A percentile compares a stretch with the other conserved stretches of the same genome.
These are phyloP conservation scores for Theocolax elegans DNA, from an alignment of 1,140 invertebrate genomes.

Conservation along the genomic window DNA sequence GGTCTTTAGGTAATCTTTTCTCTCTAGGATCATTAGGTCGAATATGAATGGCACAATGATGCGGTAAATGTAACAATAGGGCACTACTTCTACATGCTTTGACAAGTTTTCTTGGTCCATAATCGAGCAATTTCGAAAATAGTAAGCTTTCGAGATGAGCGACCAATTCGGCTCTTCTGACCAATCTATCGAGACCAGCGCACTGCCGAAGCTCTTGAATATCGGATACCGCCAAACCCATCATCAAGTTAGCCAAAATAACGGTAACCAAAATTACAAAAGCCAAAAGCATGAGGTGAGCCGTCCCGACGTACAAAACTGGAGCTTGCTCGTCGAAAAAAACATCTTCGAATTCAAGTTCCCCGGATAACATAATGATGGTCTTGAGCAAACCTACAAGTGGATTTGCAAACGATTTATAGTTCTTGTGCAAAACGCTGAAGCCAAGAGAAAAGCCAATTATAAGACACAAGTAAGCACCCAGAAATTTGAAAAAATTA, in stretches of 20 bases:
- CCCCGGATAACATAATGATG: constrained; percentile 90
- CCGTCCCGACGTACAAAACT: constrained; percentile 74
- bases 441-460: constrained; percentile 83
- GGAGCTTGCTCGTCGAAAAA: constrained; percentile 74
- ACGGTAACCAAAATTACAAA: constrained; percentile 86
- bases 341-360: constrained; percentile 86
- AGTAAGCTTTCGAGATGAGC: constrained; percentile 83
- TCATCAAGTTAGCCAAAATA: constrained; percentile 86
- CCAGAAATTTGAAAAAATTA: constrained; percentile 85
- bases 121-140: constrained; percentile 78
- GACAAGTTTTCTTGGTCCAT: constrained; percentile 74
- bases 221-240: constrained; percentile 87
- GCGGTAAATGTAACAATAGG: constrained; percentile 76
- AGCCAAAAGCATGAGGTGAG: constrained; percentile 79
- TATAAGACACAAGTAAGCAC: constrained; percentile 83
- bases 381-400: constrained; percentile 78
- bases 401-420: constrained; percentile 75
- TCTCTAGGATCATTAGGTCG: constrained; percentile 84
- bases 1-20: constrained; percentile 78
- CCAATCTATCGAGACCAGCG: constrained; percentile 80
- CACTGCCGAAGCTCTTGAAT: constrained; percentile 85
- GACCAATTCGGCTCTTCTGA: constrained; percentile 83
- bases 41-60: constrained; percentile 77
- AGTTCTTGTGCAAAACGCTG: constrained; percentile 81
- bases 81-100: constrained; percentile 75